Base-by-base conservation (phyloP, 2,797 vertebrate genomes). In the Gymnoscopelus microlampas region DNA sequence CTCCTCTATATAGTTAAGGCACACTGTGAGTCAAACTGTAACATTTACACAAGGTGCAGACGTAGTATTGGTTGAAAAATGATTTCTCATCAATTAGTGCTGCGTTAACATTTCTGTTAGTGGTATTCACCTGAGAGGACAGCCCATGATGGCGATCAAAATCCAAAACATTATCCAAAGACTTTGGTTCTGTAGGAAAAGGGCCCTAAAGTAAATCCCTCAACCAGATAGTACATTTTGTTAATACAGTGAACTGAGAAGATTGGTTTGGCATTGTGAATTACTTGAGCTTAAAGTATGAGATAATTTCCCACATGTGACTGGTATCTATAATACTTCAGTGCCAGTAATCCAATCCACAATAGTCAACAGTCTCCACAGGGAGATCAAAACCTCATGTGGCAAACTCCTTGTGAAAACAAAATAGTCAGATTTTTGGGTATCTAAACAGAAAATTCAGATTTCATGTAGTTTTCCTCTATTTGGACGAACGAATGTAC, bases 1-100 rank as follows among this genome's bases (percentile, higher is more conserved):
- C 44, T 57, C 39, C 39, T 26, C 15, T 29, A 35, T 35, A 48
- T 53, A 13, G 23, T 62, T 75, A 89, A 91, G 89, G 89, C 88
- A 88, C 79, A 9, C n/a, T 19, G 78, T 83, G 84, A 78, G 65
- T 57, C 4, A 57, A 55, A 55, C 14, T 39, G 32, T 51, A 10
- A 71, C 35, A 54, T 67, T 23, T 23, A 51, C 3, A 19, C 10
- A 54, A 26, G 53, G 19, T 32, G 23, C 19, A 47, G 14, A 29
- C 7, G 15, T 72, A 64, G 61, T 53, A 24, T 54, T 70, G 56
- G 76, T 57, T 60, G 1, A 59, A 51, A 74, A 23, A 13, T 48
- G 23, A 29, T 4, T 4, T n/a, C 47, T 68, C 39, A 1, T 14
- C 48, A 53, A 54, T 51, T 13, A 49, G 44, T 24, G 10, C 44